phyloP scores from a whole-genome alignment of 2,888 invertebrate genomes.

The Torymus aiolomorphi region DNA sequence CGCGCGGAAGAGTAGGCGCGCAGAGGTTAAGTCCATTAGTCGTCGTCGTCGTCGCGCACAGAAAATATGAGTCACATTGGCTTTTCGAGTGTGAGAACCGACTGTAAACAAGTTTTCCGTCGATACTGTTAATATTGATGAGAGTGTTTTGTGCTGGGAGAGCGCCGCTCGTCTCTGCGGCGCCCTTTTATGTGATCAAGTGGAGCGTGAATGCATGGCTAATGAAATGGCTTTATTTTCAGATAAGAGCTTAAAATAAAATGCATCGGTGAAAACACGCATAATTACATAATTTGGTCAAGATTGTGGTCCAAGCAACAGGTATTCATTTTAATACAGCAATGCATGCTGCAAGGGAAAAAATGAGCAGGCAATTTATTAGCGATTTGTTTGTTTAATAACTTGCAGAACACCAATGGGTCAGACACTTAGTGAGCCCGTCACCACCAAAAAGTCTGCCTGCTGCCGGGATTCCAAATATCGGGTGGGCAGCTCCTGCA shows the following conservation, averaged over 20 bases:
- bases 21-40: too few species aligned
- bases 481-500: conserved; percentile 95
- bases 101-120: conserved; percentile 28
- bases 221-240: conserved; percentile 34
- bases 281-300: conserved; percentile 48
- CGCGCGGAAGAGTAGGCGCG: too few species aligned
- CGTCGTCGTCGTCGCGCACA: too few species aligned
- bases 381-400: not conserved
- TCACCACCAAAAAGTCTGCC: conserved; percentile 91
- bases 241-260: conserved; percentile 47
- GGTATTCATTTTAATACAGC: conserved; percentile 34
- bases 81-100: conserved; percentile 30
- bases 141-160: not conserved
- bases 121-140: not conserved
- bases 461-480: conserved; percentile 85
- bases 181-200: conserved; percentile 32
- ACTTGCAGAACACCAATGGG: conserved; percentile 83
- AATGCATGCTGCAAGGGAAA: not conserved
- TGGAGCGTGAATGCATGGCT: conserved; percentile 5
- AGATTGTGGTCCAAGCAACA: conserved; percentile 30
- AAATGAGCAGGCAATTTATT: too few species aligned
- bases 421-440: conserved; percentile 97
- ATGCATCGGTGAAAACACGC: conserved; percentile 41
- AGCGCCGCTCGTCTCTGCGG: not conserved
- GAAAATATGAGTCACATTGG: conserved; percentile 47